These are phyloP conservation scores for Tringa solitaria DNA, from an alignment of 2,113 vertebrate species.

Conservation along the genomic window DNA sequence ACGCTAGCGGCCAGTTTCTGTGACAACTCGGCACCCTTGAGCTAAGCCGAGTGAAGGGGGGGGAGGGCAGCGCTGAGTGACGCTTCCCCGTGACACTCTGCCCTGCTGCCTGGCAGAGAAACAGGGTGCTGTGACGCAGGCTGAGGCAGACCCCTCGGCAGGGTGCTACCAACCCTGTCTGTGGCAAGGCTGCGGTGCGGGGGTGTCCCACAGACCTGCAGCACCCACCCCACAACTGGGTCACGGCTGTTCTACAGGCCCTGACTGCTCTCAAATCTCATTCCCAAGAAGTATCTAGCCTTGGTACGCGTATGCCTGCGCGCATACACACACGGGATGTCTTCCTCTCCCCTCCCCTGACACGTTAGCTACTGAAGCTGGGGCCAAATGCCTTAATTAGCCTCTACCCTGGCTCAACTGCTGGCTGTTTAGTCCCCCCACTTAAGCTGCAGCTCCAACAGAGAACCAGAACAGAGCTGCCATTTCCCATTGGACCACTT, in stretches of 20 bases:
- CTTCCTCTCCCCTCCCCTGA: not conserved
- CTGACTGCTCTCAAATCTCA: accelerated
- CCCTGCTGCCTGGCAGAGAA: not conserved
- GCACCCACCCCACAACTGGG: not conserved
- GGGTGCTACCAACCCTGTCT: not conserved
- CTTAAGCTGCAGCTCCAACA: not conserved
- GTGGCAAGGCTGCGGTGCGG: not conserved
- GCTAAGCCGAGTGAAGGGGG: accelerated
- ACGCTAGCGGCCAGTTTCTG: accelerated
- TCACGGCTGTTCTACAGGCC: not conserved
- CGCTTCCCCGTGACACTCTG: accelerated
- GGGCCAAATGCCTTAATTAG: too few species aligned
- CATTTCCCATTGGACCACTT: not conserved
- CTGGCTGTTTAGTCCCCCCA: not conserved
- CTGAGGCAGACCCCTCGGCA: accelerated
- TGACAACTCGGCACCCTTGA: accelerated
- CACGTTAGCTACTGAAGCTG: not conserved
- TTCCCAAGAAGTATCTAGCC: not conserved
- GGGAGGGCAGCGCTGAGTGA: not conserved
- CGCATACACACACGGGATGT: not conserved
- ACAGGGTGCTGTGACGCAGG: not conserved
- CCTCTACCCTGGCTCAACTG: not conserved
- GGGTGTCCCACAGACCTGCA: not conserved
- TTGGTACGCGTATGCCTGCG: accelerated
- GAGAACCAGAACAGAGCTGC: not conserved